These are phyloP conservation scores for fruit fly (Drosophila melanogaster) DNA, from an alignment of 1,140 invertebrate genomes.

Conservation along the genomic window DNA sequence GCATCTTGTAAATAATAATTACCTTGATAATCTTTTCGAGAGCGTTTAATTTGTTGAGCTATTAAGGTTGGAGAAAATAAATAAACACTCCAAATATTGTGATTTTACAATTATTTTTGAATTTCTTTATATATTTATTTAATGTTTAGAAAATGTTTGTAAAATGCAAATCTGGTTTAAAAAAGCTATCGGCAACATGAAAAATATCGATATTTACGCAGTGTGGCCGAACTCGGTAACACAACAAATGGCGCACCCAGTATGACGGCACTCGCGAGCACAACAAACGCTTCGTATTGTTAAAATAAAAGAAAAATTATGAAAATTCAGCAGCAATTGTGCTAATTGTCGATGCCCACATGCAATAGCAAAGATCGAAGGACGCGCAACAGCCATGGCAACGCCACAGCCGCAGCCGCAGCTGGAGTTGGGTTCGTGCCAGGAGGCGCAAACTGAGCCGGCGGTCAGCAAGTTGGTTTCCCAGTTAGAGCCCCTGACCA, in stretches of 20 bases:
- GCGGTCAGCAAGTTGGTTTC: neutral
- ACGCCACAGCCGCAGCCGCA: slow-evolving; percentile 10
- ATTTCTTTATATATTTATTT: neutral
- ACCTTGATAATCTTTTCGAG: neutral
- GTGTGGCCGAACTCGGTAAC: slow-evolving; percentile 8
- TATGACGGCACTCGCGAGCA: slow-evolving; percentile 22
- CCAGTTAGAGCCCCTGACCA: slow-evolving; percentile 1
- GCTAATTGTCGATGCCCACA: slow-evolving; percentile 31
- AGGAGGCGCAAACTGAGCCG: slow-evolving; percentile 7
- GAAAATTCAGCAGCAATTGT: slow-evolving; percentile 29
- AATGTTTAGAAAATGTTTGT: neutral
- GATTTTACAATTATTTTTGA: neutral
- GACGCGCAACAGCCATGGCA: slow-evolving; percentile 26
- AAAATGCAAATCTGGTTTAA: slow-evolving; percentile 3
- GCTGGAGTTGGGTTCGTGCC: slow-evolving; percentile 6
- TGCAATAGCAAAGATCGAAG: slow-evolving; percentile 17
- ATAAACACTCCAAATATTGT: too few species aligned
- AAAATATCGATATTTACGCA: slow-evolving; percentile 7
- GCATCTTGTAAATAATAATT: slow-evolving; percentile 27
- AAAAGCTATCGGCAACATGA: neutral
- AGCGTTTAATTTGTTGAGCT: neutral
- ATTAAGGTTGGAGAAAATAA: neutral
- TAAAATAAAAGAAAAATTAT: slow-evolving; percentile 24
- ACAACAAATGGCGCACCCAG: slow-evolving; percentile 5
- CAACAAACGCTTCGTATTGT: slow-evolving; percentile 33